Evolutionary conservation across 92 coral and sea anemone species (phyloP), one percentile per base, ranked within the genome.

Genomic region (Plumapathes pennacea): DNA sequence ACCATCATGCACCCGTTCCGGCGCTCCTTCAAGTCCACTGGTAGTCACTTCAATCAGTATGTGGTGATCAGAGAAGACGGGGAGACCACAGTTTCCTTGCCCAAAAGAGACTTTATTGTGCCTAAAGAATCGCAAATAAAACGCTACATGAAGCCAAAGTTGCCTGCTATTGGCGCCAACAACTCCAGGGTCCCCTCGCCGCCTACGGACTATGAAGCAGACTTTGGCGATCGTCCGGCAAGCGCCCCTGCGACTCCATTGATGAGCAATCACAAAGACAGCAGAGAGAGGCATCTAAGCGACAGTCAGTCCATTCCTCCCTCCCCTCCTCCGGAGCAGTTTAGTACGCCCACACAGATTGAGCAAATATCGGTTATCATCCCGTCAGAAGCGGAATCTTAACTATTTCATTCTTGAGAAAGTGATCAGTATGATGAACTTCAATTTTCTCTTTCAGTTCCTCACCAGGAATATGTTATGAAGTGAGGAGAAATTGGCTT

Each of bases 1-100:
- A 90, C 97, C 25, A 83, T 90, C 34, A 90, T 83, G 90, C 96
- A 89, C 51, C 96, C 90, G 8, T 82, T 73, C 64, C 76, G 89
- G 9, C 96, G 97, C 34, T 82, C 81, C 18, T 78, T 88, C 57
- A 79, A 84, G 74, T 59, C 95, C 19, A 66, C 91, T 5, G 69
- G 88, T 17, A 78, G 81, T 36, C 96, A 89, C 49, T 81, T 90
- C 32, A 90, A 87, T 62, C 96, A 90, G 49, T 90, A 83, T 46
- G 79, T 90, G 31, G 76, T 87, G 61, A 76, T 90, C 57, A 76
- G 89, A 6, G 92, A 88, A 5, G 97, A 90, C 32, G 85, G 54
- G 12, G 89, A 88, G 36, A 51, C 95, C 20, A 47, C 69, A 54
- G 89, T 83, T 25, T 29, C 90, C 24, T 74, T 90, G 28, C 97